Percentiles rank a stretch among this genome's conserved stretches.
Evolutionary conservation across 2,797 vertebrate genomes (phyloP).

Genomic region (Silurus lanzhouensis): DNA sequence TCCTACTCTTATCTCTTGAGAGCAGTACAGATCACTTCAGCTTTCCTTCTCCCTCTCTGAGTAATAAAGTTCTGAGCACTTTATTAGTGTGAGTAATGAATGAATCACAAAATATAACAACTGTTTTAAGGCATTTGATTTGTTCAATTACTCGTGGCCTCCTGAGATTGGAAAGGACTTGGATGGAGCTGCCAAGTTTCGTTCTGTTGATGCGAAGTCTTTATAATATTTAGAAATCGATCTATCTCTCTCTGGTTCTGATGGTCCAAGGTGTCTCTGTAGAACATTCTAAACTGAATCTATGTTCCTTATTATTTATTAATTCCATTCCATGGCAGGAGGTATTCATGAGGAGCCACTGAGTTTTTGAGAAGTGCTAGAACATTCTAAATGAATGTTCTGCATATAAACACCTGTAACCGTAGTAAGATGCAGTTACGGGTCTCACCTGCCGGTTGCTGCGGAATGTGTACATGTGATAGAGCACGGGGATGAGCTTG

Average conservation of each 20-base stretch:
- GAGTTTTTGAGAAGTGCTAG: neutral
- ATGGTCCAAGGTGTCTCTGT: neutral
- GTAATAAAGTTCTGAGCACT: neutral
- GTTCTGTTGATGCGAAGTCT: neutral
- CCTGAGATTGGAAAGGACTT: neutral
- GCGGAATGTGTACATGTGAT: conserved; percentile 93
- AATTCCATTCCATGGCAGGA: neutral
- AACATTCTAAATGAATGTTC: neutral
- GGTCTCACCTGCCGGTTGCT: conserved; percentile 82
- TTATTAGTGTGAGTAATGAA: neutral
- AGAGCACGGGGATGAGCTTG: conserved; percentile 83
- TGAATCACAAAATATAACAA: neutral
- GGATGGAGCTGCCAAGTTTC: neutral
- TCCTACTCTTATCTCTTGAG: neutral
- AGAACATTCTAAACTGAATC: neutral
- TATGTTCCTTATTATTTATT: neutral
- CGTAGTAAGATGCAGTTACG: too few relatives aligned
- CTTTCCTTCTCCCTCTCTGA: neutral
- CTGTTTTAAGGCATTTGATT: neutral
- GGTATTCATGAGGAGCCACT: neutral
- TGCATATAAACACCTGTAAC: too few relatives aligned
- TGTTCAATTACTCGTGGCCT: neutral
- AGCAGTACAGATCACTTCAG: neutral
- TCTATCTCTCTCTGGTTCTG: neutral
- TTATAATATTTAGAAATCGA: neutral